A percentile compares a stretch with the other conserved stretches of the same genome.
Evolutionary conservation across 2,113 vertebrate genomes (phyloP).

Genomic region (Rhinoptilus africanus): DNA sequence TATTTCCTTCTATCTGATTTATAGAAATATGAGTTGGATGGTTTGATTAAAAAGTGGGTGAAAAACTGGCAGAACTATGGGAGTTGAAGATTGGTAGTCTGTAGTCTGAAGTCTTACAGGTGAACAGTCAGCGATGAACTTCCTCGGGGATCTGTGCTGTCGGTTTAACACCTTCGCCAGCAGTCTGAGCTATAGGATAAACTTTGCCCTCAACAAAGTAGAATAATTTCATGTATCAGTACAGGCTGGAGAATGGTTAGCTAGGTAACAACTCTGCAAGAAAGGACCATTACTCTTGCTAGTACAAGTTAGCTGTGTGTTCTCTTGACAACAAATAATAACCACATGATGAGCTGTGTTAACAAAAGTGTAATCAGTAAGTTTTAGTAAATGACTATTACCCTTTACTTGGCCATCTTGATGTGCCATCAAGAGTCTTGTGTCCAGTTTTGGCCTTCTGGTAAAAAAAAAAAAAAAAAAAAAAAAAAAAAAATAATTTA

Average conservation of each 20-base stretch:
- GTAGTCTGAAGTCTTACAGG: neutral
- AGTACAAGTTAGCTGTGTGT: fast-evolving
- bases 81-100: neutral
- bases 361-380: neutral
- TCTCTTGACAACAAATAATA: neutral
- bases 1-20: neutral
- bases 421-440: neutral
- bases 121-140: fast-evolving
- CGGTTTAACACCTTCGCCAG: neutral
- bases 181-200: neutral
- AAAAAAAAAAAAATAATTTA: no score
- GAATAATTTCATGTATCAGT: neutral
- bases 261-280: neutral
- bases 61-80: neutral
- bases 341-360: fast-evolving
- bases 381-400: neutral
- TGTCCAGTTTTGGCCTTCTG: neutral
- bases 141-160: neutral
- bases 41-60: neutral
- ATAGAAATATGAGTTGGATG: neutral
- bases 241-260: neutral
- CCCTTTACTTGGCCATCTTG: fast-evolving
- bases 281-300: neutral
- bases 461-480: neutral
- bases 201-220: neutral